Base-by-base conservation (phyloP, 2,797 vertebrate genomes). In the Pangasius larnaudii region DNA sequence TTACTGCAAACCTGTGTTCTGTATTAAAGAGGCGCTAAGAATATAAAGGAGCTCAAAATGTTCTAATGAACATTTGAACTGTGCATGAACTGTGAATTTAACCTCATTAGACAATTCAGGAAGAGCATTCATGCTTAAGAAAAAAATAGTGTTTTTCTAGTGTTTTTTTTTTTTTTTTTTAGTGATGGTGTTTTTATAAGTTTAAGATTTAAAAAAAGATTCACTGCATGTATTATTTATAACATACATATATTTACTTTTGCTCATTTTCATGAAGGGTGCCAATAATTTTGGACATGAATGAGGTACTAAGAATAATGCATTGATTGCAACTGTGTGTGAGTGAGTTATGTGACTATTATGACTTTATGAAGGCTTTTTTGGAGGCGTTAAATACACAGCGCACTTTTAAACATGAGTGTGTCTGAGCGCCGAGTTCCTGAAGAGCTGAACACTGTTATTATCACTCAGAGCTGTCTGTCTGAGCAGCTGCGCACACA, bases 371-470 rank as follows among this genome's bases (percentile, higher is more conserved):
- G 59, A 88, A 69, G 39, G 77, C 46, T 86, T 79, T 79, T 51
- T 46, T n/a, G 36, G 14, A 67, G 51, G 63, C 39, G 78, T 42
- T 77, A 65, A 86, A 63, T 58, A 33, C 10, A 42, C 58, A 24
- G 84, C 69, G 2, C 3, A 59, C 42, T 46, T 71, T 83, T 83
- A 63, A 86, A 75, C 88, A 33, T 18, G 61, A 86, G 71, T 67
- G 71, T 67, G 67, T 84, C n/a, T 89, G 71, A 78, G 59, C 56
- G 9, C 46, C 11, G 51, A 61, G 63, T 27, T 87, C 53, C 88
- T 80, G 81, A 84, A 72, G 53, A 69, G 58, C 33, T 79, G 85
- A 89, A 72, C 49, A 87, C 85, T 80, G 88, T 89, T 89, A 89
- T 89, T 79, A 84, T 89, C 81, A 87, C 80, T 85, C 81, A 72